Percentiles rank a stretch among this genome's conserved stretches.
These are phyloP conservation scores for Phymastichus coffea DNA, from an alignment of 1,140 invertebrate genomes.

Conservation along the genomic window DNA sequence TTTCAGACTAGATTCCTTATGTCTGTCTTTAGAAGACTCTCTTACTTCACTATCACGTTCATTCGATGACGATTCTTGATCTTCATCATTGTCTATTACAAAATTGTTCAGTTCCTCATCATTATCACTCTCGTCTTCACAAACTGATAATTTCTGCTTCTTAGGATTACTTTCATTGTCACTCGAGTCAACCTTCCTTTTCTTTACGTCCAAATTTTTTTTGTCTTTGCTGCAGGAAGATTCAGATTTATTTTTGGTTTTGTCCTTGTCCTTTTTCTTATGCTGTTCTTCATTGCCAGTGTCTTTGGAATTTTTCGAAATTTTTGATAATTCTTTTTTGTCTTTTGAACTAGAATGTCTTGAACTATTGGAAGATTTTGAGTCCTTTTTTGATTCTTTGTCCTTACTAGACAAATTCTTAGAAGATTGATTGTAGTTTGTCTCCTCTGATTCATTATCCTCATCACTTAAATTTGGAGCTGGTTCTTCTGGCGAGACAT, in stretches of 20 bases:
- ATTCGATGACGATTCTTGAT: constrained; percentile 13
- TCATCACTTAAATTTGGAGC: constrained; percentile 9
- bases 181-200: constrained; percentile 20
- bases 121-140: constrained; percentile 16
- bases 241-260: constrained; percentile 17
- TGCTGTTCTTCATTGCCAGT: constrained; percentile 21
- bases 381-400: constrained; percentile 27
- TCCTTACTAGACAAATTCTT: constrained; percentile 24
- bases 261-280: constrained; percentile 24
- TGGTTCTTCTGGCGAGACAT: not conserved
- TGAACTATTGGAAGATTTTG: constrained; percentile 17
- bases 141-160: constrained; percentile 14
- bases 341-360: constrained; percentile 27
- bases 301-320: constrained; percentile 31
- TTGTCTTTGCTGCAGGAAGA: constrained; percentile 15
- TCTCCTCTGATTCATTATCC: constrained; percentile 11
- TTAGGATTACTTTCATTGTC: constrained; percentile 26
- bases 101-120: not conserved
- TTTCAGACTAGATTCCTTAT: constrained; percentile 27
- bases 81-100: constrained; percentile 16
- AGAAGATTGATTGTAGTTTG: constrained; percentile 13
- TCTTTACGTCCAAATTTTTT: not conserved
- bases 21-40: constrained; percentile 1
- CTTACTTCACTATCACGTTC: constrained; percentile 15
- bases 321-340: constrained; percentile 27